phyloP scores from a whole-genome alignment of 2,888 invertebrate species.

The Lymantria dispar region DNA sequence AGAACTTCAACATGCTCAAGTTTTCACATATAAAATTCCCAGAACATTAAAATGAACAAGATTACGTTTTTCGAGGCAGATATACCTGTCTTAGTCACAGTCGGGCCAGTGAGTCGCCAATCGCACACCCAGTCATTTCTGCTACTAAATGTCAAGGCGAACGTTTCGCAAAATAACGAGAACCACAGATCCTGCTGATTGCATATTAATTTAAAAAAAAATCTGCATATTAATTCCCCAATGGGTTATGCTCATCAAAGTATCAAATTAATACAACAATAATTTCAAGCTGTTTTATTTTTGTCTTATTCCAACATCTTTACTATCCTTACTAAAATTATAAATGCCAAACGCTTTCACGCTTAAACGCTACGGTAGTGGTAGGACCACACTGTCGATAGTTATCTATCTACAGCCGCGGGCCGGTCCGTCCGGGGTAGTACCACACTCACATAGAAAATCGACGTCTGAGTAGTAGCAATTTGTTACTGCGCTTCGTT shows the following conservation, averaged over 20 bases:
- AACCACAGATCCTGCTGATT: background rate
- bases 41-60: background rate
- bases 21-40: background rate
- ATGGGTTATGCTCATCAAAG: background rate
- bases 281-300: no score
- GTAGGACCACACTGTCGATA: no score
- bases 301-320: no score
- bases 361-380: no score
- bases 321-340: no score
- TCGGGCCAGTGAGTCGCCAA: background rate
- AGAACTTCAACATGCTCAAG: background rate
- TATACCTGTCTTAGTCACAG: background rate
- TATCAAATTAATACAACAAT: no score
- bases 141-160: constrained; percentile 26
- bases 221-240: background rate
- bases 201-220: constrained; percentile 1
- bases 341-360: no score
- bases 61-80: background rate
- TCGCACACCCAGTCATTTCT: background rate
- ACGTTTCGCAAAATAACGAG: constrained; percentile 1
- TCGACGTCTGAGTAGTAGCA: no score
- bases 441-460: no score
- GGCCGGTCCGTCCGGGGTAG: no score
- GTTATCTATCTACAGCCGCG: no score
- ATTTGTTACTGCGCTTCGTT: no score